Evolutionary conservation across 2,797 vertebrate species (phyloP), one percentile per base, ranked within the genome.

Genomic region (Labroides dimidiatus): DNA sequence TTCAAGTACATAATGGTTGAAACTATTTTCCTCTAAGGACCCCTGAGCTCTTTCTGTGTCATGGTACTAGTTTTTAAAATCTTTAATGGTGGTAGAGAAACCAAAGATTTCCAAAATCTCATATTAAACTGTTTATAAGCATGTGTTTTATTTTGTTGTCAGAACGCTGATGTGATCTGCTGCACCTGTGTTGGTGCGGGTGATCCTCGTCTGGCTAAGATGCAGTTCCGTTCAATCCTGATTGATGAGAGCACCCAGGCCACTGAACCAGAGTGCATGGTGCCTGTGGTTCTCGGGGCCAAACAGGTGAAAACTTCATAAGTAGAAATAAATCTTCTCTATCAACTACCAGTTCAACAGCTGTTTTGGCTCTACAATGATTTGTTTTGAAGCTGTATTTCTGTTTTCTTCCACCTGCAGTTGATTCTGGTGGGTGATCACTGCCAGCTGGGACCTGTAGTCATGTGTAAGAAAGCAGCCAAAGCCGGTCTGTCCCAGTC

Each of bases 401-500:
- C 6, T 49, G 12, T 24, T 10, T 54, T 15, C 51, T 14, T 56
- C 30, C 50, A 7, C 14, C 19, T 4, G 0, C 77, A 98, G 97
- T 93, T 99, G 44, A 99, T 98, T 87, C 94, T 98, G 0, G 96
- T 98, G 63, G 97, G 97, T 0, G 97, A 98, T 89, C 97, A 98
- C 89, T 98, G 97, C 87, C 97, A 98, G 92, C 94, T 98, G 39
- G 97, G 97, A 1, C 97, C 97, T 0, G 97, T 98, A 47, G 97
- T 98, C 73, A 98, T 98, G 97, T 98, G 97, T 82, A 98, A 98
- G 89, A 98, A 98, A 72, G 97, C 97, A 0, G 96, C 97, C 0
- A 98, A 98, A 88, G 97, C 97, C 0, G 97, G 97, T 3, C 92
- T 98, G n/a, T 98, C 96, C 0, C 97, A 98, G 89, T 98, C 97